Evolutionary conservation across 64 coral and sea anemone genomes (phyloP).

Genomic region (Pocillopora damicornis): DNA sequence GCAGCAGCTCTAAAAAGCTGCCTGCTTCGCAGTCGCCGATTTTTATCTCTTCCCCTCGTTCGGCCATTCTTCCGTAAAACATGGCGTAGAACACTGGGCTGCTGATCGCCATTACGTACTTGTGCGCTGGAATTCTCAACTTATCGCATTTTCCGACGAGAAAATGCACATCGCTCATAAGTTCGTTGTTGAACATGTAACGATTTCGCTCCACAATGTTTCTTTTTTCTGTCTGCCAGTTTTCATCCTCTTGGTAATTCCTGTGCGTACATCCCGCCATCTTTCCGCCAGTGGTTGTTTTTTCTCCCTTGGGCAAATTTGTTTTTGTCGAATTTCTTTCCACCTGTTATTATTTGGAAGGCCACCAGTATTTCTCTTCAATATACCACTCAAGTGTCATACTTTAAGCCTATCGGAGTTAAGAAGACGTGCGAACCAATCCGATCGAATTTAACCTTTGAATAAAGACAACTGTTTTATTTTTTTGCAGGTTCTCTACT

Average conservation of each 20-base stretch:
- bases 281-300: neutral
- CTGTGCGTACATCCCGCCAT: conserved; percentile 54
- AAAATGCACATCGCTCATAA: conserved; percentile 59
- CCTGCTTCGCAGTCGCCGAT: conserved; percentile 46
- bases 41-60: conserved; percentile 37
- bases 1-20: conserved; percentile 53
- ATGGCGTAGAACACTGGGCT: conserved; percentile 61
- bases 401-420: neutral
- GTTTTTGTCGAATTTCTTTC: neutral
- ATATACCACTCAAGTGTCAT: neutral
- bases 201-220: conserved; percentile 50
- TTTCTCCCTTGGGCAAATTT: neutral
- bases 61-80: conserved; percentile 60
- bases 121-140: conserved; percentile 49
- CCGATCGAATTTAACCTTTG: neutral
- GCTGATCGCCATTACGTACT: conserved; percentile 53
- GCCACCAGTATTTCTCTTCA: conserved; percentile 17
- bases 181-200: conserved; percentile 58
- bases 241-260: neutral
- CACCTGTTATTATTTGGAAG: conserved; percentile 36
- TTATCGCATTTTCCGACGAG: conserved; percentile 38
- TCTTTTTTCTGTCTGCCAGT: conserved; percentile 58
- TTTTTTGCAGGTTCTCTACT: conserved; percentile 9
- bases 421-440: neutral
- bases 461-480: neutral